phyloP scores from a whole-genome alignment of 2,113 vertebrate genomes.

The Leucopternis melanops region DNA sequence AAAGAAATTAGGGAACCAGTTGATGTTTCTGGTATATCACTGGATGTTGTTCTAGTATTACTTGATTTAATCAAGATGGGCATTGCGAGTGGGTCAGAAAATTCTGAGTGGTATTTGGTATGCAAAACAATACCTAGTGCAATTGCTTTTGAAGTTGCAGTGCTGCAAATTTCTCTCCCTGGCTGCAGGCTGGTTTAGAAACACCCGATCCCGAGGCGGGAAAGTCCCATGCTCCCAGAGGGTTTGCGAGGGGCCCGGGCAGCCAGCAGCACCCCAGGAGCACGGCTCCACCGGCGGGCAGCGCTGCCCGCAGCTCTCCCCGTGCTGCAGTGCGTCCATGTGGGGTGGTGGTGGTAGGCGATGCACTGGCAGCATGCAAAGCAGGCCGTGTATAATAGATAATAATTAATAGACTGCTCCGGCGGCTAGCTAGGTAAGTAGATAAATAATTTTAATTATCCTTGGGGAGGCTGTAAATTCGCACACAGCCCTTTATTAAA shows the following conservation, averaged over 20 bases:
- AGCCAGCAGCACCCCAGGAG: not conserved
- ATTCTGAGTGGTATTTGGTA: not conserved
- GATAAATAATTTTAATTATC: constrained; percentile 80
- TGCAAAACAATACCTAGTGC: not conserved
- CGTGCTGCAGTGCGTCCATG: not conserved
- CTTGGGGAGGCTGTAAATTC: constrained; percentile 72
- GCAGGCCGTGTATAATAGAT: constrained; percentile 62
- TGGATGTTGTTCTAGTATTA: not conserved
- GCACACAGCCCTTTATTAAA: constrained; percentile 71
- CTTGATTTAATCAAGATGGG: not conserved
- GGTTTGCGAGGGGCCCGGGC: fast-evolving
- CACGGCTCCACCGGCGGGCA: fast-evolving
- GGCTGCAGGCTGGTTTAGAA: not conserved
- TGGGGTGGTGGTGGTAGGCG: not conserved
- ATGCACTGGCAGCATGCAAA: constrained; percentile 53
- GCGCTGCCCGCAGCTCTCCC: not conserved
- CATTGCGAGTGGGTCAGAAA: not conserved
- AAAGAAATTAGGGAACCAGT: not conserved
- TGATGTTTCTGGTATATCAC: not conserved
- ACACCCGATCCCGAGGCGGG: fast-evolving
- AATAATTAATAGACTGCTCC: constrained; percentile 76
- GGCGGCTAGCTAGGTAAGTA: constrained; percentile 70
- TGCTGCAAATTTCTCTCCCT: not conserved
- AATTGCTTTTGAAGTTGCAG: not conserved
- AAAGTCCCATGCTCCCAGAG: fast-evolving